These are phyloP conservation scores for Bathynomus jamesi DNA, from an alignment of 1,140 invertebrate genomes.

Conservation along the genomic window DNA sequence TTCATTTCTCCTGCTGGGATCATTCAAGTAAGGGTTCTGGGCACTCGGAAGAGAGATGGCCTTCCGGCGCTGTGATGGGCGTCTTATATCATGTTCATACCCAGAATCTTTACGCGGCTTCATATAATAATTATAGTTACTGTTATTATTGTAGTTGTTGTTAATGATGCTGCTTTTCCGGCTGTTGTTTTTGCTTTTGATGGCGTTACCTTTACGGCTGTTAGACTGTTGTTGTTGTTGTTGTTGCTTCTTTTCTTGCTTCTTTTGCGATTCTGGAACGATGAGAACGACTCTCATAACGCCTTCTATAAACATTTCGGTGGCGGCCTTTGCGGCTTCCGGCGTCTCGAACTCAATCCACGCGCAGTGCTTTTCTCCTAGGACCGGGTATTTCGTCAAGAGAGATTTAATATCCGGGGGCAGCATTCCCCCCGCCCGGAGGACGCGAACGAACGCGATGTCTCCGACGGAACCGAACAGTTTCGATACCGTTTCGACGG, in stretches of 20 bases:
- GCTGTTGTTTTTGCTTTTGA: no score
- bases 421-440: constrained; percentile 75
- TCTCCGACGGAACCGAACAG: constrained; percentile 78
- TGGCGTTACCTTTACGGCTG: constrained; percentile 31
- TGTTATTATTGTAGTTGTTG: no score
- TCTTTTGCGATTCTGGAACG: constrained; percentile 41
- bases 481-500: constrained; percentile 78
- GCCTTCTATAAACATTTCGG: constrained; percentile 44
- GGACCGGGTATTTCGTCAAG: constrained; percentile 72
- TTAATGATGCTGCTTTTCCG: background rate
- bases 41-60: constrained; percentile 29
- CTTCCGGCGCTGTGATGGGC: constrained; percentile 23
- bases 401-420: constrained; percentile 81
- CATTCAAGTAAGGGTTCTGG: constrained; percentile 29
- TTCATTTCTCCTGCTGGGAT: constrained; percentile 23
- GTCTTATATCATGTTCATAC: background rate
- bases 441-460: constrained; percentile 73
- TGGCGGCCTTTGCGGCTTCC: constrained; percentile 69
- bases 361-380: constrained; percentile 65
- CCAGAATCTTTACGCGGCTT: background rate
- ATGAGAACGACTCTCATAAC: constrained; percentile 49
- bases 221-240: constrained; percentile 20
- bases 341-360: constrained; percentile 82
- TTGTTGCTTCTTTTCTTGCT: constrained; percentile 39
- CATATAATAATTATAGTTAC: constrained; percentile 11